phyloP scores from a whole-genome alignment of 2,113 vertebrate species.

The Indicator maculatus region DNA sequence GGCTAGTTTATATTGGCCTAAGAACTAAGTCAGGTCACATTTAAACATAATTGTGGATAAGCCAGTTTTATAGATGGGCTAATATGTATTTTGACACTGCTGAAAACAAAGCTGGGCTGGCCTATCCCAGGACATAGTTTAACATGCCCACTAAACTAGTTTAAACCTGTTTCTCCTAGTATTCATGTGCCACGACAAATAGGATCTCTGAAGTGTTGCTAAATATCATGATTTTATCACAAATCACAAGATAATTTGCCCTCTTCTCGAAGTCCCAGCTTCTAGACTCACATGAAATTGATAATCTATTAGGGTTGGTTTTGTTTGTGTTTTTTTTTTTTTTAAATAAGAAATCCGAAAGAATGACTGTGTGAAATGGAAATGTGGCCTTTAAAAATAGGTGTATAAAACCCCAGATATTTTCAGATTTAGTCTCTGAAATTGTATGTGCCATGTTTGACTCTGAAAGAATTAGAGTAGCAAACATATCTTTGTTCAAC shows the following conservation, averaged over 20 bases:
- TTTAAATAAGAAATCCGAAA: not conserved
- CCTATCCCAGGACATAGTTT: slow-evolving; percentile 42
- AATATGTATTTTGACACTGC: slow-evolving; percentile 56
- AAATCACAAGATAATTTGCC: slow-evolving; percentile 18
- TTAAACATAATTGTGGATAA: slow-evolving; percentile 51
- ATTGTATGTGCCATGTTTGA: not conserved
- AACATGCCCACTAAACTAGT: slow-evolving; percentile 55
- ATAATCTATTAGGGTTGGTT: not conserved
- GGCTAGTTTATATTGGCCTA: slow-evolving; percentile 5
- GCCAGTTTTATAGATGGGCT: slow-evolving; percentile 55
- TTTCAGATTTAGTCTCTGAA: not conserved
- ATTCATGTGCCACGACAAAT: not conserved
- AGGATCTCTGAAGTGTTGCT: slow-evolving; percentile 41
- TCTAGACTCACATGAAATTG: not conserved
- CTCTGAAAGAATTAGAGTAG: not conserved
- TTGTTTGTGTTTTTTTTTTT: not conserved
- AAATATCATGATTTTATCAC: slow-evolving; percentile 49
- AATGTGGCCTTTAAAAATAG: not conserved
- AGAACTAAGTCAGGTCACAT: slow-evolving; percentile 29
- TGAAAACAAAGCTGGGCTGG: slow-evolving; percentile 51
- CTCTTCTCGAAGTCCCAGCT: slow-evolving; percentile 12
- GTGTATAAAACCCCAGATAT: not conserved
- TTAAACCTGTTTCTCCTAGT: slow-evolving; percentile 43
- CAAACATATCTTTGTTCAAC: not conserved
- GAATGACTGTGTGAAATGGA: not conserved